Evolutionary conservation across 2,113 vertebrate genomes (phyloP).

Genomic region (Panurus biarmicus): DNA sequence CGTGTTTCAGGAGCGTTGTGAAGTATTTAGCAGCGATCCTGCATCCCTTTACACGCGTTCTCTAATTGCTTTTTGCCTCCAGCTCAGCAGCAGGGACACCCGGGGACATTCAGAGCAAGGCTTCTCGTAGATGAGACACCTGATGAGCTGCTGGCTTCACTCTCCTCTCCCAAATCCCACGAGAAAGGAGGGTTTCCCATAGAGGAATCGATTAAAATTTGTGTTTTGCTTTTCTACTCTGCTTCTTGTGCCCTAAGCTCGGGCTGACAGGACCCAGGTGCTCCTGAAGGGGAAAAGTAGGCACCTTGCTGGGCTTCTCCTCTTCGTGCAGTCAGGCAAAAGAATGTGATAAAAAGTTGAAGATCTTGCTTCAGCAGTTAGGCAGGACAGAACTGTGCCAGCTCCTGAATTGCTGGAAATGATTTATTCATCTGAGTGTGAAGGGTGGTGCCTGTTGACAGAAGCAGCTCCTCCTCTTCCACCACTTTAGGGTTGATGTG

Average conservation of each 20-base stretch:
- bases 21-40: background rate
- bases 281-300: background rate
- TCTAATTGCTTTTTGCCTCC: background rate
- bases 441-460: background rate
- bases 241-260: too few species aligned
- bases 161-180: background rate
- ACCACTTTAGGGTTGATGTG: background rate
- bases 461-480: background rate
- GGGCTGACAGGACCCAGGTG: background rate
- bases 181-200: background rate
- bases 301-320: background rate
- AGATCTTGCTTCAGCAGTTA: background rate
- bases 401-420: background rate
- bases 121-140: background rate
- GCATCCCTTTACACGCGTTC: background rate
- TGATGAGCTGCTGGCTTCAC: background rate
- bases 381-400: background rate
- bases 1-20: background rate
- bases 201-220: background rate
- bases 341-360: background rate
- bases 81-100: fast-evolving
- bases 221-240: background rate
- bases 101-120: background rate
- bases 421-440: background rate
- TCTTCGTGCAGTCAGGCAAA: background rate